Evolutionary conservation across 2,888 invertebrate species (phyloP), one percentile per base, ranked within the genome.

Genomic region (Andrena hattorfiana): DNA sequence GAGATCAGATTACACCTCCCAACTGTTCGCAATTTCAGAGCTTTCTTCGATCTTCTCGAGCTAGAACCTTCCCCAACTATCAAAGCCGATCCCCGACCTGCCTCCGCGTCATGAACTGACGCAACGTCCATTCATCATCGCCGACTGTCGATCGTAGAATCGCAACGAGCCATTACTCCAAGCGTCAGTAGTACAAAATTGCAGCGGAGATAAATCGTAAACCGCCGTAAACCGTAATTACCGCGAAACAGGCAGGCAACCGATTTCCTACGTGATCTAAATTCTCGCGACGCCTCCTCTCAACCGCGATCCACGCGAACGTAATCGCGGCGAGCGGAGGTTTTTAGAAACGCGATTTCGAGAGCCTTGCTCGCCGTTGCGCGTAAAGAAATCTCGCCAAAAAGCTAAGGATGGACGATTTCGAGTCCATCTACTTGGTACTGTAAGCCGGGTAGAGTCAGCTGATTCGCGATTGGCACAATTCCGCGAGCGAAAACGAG

Each of bases 151-250:
- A 71, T 71, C 54, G 63, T 66, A 20, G 28, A 56, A 56, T 51
- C 48, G 28, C 54, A 35, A 51, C 7, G 20, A 10, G n/a, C 20
- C 28, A 32, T 66, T 51, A n/a, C 20, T 48, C 1, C 10, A 51
- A n/a, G 30, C 6, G 13, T 48, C 16, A 26, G 30, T 2, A 8
- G 64, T 71, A 23, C 64, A 64, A 71, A 77, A 77, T 6, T 23
- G 2, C 13, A 1, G 16, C 26, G 35, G 32, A 32, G 30, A 77
- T 71, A 77, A 71, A 77, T 71, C 28, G 54, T 60, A 8, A 13
- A 20, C 42, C 7, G 6, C 32, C 23, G 75, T 51, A 51, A 68
- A 76, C 7, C 42, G 23, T 71, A 32, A 23, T 23, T 42, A 32
- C 59, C 26, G 28, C 20, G 26, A 10, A 10, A 8, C 35, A 5